These are phyloP conservation scores for Thaumetopoea pityocampa DNA, from an alignment of 1,140 invertebrate genomes.

Conservation along the genomic window DNA sequence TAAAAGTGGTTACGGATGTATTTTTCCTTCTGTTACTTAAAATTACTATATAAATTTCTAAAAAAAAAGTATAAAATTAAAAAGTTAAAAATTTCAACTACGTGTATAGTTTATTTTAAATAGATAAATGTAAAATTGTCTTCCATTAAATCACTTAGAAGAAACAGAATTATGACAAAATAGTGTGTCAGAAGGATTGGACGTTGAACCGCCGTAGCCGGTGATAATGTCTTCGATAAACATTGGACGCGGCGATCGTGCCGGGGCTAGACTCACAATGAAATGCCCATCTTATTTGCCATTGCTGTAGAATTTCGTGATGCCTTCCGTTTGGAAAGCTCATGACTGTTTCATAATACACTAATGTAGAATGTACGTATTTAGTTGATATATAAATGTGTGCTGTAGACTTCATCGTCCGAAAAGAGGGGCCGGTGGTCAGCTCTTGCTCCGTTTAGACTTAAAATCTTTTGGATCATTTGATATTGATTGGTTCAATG, in stretches of 20 bases:
- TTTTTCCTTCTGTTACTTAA: too few species aligned
- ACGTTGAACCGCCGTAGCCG: conserved; percentile 53
- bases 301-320: conserved; percentile 43
- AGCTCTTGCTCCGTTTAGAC: too few species aligned
- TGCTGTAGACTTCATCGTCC: not conserved
- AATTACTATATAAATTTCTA: too few species aligned
- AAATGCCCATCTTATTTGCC: conserved; percentile 57
- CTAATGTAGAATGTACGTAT: too few species aligned
- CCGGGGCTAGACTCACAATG: conserved; percentile 52
- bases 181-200: conserved; percentile 27
- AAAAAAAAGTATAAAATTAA: too few species aligned
- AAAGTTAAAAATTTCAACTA: too few species aligned
- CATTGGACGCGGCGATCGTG: conserved; percentile 49
- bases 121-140: conserved; percentile 3
- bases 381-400: too few species aligned
- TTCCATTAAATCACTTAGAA: not conserved
- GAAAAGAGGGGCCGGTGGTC: too few species aligned
- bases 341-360: conserved; percentile 24
- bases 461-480: too few species aligned
- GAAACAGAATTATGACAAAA: conserved; percentile 25
- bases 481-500: too few species aligned
- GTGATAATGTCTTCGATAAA: conserved; percentile 58
- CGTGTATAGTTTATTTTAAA: too few species aligned
- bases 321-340: conserved; percentile 32
- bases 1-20: too few species aligned